phyloP scores from a whole-genome alignment of 2,888 invertebrate species.

The Lobophora halterata region DNA sequence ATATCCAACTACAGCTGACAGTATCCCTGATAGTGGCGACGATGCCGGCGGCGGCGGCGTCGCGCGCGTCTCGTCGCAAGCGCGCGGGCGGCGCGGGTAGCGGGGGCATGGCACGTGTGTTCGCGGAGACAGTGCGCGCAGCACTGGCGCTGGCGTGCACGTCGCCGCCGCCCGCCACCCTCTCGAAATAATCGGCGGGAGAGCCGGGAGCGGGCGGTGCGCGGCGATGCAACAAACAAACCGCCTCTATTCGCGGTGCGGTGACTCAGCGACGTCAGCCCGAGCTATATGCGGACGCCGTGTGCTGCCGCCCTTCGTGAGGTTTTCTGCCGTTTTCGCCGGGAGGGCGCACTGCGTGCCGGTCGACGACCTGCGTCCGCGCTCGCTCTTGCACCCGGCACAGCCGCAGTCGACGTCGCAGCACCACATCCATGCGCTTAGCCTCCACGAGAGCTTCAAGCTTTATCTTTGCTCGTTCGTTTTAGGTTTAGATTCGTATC shows the following conservation, averaged over 20 bases:
- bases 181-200: constrained; percentile 71
- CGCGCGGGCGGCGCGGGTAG: constrained; percentile 75
- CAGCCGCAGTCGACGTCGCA: constrained; percentile 33
- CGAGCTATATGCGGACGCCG: constrained; percentile 78
- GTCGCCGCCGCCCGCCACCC: constrained; percentile 48
- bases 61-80: constrained; percentile 59
- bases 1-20: constrained; percentile 88
- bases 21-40: constrained; percentile 83
- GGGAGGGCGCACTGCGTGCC: constrained; percentile 67
- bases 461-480: constrained; percentile 1
- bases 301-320: constrained; percentile 77
- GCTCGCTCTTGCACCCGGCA: constrained; percentile 66
- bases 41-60: constrained; percentile 78
- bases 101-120: constrained; percentile 68
- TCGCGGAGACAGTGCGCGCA: constrained; percentile 64
- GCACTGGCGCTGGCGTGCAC: constrained; percentile 57
- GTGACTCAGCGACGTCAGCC: constrained; percentile 76
- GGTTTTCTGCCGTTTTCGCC: constrained; percentile 73
- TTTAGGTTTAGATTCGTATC: constrained; percentile 1
- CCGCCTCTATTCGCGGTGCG: constrained; percentile 74
- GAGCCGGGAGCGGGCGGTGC: constrained; percentile 65
- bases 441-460: constrained; percentile 3
- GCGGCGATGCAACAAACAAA: constrained; percentile 79
- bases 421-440: constrained; percentile 24
- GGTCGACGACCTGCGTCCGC: constrained; percentile 77